A percentile compares a stretch with the other conserved stretches of the same genome.
Conservation (phyloP, 2,888 invertebrate species). For the Mactromeris polynyma region DNA sequence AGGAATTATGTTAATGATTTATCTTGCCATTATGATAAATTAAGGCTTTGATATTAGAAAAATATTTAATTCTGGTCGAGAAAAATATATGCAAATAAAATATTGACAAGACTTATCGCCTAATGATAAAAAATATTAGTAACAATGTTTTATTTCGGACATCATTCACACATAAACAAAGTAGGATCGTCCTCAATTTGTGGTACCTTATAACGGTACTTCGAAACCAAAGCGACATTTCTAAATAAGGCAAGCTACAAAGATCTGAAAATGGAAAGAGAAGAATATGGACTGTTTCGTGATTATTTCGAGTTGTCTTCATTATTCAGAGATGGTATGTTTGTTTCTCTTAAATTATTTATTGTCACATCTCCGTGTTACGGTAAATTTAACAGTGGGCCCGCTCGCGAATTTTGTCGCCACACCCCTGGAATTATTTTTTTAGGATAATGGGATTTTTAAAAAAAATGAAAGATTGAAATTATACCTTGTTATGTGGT, state of each 20-base stretch:
- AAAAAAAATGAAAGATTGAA: too few relatives aligned
- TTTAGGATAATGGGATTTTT: too few relatives aligned
- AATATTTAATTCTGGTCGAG: too few relatives aligned
- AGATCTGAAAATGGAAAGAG: background rate
- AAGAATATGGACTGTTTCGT: background rate
- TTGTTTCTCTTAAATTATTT: background rate
- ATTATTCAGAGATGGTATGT: background rate
- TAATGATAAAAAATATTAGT: background rate
- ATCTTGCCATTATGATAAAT: background rate
- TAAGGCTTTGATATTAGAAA: background rate
- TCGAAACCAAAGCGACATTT: background rate
- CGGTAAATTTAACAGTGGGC: too few relatives aligned
- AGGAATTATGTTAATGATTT: background rate
- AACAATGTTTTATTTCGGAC: background rate
- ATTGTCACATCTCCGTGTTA: too few relatives aligned
- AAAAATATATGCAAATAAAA: too few relatives aligned
- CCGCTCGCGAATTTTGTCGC: too few relatives aligned
- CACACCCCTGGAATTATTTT: too few relatives aligned
- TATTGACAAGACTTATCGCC: too few relatives aligned
- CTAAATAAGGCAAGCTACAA: background rate
- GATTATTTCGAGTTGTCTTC: background rate
- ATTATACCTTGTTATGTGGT: too few relatives aligned
- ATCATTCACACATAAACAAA: background rate
- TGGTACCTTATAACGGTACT: background rate
- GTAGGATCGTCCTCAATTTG: background rate